Evolutionary conservation across 2,113 vertebrate genomes (phyloP).

Genomic region (Hystrix cristata): DNA sequence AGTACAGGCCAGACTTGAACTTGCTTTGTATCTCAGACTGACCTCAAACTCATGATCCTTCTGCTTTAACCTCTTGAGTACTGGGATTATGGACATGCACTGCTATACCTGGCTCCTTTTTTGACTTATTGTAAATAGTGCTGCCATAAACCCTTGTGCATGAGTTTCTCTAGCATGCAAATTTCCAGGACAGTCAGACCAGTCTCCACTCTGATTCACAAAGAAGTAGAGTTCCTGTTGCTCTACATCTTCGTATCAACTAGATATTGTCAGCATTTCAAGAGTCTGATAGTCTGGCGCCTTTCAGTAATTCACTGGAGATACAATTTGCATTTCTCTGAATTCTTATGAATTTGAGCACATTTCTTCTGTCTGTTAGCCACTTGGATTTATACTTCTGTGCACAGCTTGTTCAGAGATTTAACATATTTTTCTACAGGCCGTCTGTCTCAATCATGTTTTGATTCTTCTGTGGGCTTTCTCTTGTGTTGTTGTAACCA

Average conservation of each 20-base stretch:
- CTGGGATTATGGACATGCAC: not conserved
- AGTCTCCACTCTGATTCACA: not conserved
- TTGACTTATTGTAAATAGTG: not conserved
- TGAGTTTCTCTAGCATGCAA: not conserved
- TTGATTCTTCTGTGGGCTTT: not conserved
- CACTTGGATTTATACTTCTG: not conserved
- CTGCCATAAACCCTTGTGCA: not conserved
- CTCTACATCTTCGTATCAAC: not conserved
- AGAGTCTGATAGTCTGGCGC: not conserved
- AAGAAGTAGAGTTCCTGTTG: not conserved
- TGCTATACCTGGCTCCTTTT: not conserved
- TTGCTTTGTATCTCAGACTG: not conserved
- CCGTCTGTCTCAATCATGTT: not conserved
- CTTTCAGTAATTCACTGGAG: not conserved
- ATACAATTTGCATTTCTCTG: not conserved
- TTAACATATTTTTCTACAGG: not conserved
- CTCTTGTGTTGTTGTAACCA: not conserved
- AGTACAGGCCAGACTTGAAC: not conserved
- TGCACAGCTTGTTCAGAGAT: not conserved
- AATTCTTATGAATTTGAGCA: not conserved
- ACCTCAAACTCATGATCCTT: not conserved
- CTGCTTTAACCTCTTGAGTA: not conserved
- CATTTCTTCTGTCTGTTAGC: not conserved
- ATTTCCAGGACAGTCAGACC: not conserved
- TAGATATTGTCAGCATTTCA: not conserved